These are phyloP conservation scores for Crambe crambe DNA, from an alignment of 37 sponge, comb jelly and placozoan species.

Conservation along the genomic window DNA sequence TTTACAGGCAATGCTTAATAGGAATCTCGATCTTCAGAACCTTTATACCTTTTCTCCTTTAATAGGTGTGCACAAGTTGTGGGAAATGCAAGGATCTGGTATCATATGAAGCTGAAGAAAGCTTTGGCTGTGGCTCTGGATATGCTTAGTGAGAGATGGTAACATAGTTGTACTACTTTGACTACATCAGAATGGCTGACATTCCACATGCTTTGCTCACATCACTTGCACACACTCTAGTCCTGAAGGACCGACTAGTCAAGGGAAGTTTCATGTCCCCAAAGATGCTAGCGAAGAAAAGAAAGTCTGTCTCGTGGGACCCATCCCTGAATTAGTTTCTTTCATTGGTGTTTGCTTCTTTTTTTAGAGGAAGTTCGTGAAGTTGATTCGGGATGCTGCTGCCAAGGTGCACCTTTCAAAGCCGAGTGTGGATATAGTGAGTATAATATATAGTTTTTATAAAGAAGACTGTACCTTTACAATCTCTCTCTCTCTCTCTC, in stretches of 20 bases:
- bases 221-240: background rate
- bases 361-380: background rate
- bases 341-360: background rate
- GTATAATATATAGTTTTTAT: background rate
- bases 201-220: background rate
- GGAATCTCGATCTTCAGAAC: background rate
- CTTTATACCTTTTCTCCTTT: background rate
- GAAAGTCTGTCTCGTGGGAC: background rate
- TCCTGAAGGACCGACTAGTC: slow-evolving; percentile 7
- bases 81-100: background rate
- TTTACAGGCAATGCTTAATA: background rate
- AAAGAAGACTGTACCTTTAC: too few species aligned
- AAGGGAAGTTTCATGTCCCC: background rate
- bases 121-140: background rate
- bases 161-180: background rate
- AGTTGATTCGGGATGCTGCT: background rate
- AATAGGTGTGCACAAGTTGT: background rate
- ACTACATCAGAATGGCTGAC: background rate
- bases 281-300: background rate
- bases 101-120: background rate
- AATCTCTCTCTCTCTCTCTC: background rate
- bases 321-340: background rate
- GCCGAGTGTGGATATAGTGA: background rate
- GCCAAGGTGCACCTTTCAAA: background rate
- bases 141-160: background rate